phyloP scores from a whole-genome alignment of 2,113 vertebrate species.

The Raphicerus campestris region DNA sequence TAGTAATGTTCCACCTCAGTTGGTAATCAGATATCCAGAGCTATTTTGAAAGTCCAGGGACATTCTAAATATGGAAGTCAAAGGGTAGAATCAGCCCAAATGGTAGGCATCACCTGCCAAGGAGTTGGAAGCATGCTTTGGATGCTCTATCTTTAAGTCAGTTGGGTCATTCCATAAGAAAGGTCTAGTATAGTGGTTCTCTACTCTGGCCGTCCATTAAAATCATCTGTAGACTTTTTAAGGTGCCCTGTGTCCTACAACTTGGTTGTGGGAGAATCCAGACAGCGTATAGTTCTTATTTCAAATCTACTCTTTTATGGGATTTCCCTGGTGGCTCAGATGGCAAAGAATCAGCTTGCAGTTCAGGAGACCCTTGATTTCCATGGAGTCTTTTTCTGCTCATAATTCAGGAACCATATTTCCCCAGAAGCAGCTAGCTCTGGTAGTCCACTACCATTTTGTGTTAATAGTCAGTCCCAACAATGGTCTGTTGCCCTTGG shows the following conservation, averaged over 20 bases:
- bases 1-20: not conserved
- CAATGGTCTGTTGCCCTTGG: not conserved
- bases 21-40: not conserved
- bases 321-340: not conserved
- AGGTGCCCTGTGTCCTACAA: not conserved
- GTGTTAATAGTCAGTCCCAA: not conserved
- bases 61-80: not conserved
- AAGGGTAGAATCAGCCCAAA: not conserved
- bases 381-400: not conserved
- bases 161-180: not conserved
- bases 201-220: not conserved
- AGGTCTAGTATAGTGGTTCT: not conserved
- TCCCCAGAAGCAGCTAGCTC: not conserved
- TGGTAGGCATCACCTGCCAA: not conserved
- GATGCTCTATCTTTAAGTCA: not conserved
- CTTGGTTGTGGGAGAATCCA: not conserved
- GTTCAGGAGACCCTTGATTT: not conserved
- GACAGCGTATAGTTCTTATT: not conserved
- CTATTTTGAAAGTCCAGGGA: not conserved
- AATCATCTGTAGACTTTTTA: not conserved
- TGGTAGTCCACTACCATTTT: not conserved
- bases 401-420: not conserved
- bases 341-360: not conserved
- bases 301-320: not conserved
- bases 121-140: not conserved